A percentile compares a stretch with the other conserved stretches of the same genome.
These are phyloP conservation scores for Meteorus cinctellus DNA, from an alignment of 2,888 invertebrate genomes.

Conservation along the genomic window DNA sequence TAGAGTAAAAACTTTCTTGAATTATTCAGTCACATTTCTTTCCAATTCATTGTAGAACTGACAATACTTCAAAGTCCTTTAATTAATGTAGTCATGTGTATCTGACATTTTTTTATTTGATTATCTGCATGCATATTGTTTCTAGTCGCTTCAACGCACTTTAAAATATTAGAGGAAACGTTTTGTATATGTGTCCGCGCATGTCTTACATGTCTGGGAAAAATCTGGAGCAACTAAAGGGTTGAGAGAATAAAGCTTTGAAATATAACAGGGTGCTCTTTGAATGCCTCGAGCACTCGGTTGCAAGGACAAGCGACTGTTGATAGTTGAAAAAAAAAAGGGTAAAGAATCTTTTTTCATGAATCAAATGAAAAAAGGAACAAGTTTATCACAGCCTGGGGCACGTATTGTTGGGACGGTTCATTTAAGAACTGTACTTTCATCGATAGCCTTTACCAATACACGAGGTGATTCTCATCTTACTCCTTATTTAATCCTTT, in stretches of 20 bases:
- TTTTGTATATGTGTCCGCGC: neutral
- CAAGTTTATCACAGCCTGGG: neutral
- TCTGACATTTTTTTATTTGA: neutral
- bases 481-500: neutral
- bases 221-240: slow-evolving; percentile 7
- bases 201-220: neutral
- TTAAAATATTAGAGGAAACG: neutral
- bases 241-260: slow-evolving; percentile 6
- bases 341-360: neutral
- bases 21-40: too few species aligned
- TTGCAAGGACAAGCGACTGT: neutral
- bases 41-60: too few species aligned
- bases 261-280: slow-evolving; percentile 5
- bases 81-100: neutral
- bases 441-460: neutral
- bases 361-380: neutral
- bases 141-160: neutral
- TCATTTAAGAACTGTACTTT: neutral
- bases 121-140: neutral
- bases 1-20: too few species aligned
- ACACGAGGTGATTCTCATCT: neutral
- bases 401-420: neutral
- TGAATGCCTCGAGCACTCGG: neutral
- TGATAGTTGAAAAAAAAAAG: neutral
- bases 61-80: too few species aligned